phyloP scores from a whole-genome alignment of 2,797 vertebrate species.

The Helicolenus hilgendorfi region DNA sequence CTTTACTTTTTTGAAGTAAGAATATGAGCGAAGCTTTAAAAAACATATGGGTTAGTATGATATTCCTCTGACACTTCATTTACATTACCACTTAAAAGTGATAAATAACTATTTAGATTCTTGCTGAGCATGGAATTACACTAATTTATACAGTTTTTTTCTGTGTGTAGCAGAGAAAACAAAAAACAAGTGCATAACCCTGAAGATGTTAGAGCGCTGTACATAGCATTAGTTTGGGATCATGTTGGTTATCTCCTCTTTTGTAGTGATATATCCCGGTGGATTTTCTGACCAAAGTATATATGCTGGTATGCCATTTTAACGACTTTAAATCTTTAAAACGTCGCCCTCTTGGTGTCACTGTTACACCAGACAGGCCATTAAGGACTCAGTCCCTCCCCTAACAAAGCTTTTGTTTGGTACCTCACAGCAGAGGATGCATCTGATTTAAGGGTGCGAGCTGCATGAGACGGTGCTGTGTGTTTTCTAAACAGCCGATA shows the following conservation, averaged over 20 bases:
- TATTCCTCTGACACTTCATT: too few species aligned
- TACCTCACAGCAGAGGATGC: neutral
- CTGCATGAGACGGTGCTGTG: neutral
- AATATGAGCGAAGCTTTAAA: neutral
- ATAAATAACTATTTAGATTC: neutral
- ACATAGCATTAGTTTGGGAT: neutral
- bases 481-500: neutral
- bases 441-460: neutral
- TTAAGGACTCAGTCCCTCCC: neutral
- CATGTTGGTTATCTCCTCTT: neutral
- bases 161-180: too few species aligned
- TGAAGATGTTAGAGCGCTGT: too few species aligned
- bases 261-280: neutral
- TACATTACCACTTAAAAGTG: neutral
- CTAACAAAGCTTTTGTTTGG: conserved; percentile 39
- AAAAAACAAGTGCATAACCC: too few species aligned
- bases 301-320: neutral
- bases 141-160: too few species aligned
- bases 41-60: neutral
- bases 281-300: neutral
- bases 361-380: conserved; percentile 28
- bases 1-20: rapidly evolving
- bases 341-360: conserved; percentile 68
- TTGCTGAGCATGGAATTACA: neutral
- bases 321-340: conserved; percentile 13